Evolutionary conservation across 1,140 invertebrate genomes (phyloP), one percentile per base, ranked within the genome.

Genomic region (Ectropis grisescens): DNA sequence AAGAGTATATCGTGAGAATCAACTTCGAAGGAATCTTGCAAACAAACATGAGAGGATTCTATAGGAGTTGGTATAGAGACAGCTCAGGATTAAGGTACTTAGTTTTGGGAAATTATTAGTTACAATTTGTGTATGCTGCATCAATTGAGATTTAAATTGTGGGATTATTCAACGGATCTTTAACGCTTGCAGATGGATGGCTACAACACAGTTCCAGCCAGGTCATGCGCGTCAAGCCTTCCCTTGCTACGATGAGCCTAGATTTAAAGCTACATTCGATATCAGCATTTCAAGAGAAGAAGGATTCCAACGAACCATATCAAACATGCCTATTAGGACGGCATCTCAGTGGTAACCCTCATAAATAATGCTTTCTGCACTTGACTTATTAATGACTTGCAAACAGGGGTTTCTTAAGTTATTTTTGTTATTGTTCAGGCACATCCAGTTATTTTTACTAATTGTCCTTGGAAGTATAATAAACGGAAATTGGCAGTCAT

Each of bases 191-290:
- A 89, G 89, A 57, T 88, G 86, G 84, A 65, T 91, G 43, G 88
- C 82, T 0, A 86, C 88, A 1, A 94, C 93, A 0, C 93, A 96
- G 51, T 95, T 97, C 58, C 87, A 95, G 51, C 90, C 93, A 0
- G 86, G 88, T 5, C 86, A 91, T 49, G 94, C 95, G 0, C 85
- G 95, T 15, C 82, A 87, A 47, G 93, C 92, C 0, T 97, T 96
- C 57, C 95, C 95, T 1, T 95, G 92, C 57, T 96, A 94, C 62
- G 94, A 97, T 55, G 94, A 97, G 52, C 95, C 95, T 1, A 76
- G 85, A 6, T 92, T 94, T 40, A 96, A 96, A 71, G 90, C 94
- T 0, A 86, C 71, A 0, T 97, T 94, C 33, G 69, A 80, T 13
- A 82, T 92, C 1, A 89, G 86, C 1, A 83, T 97, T 2, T 62